phyloP scores from a whole-genome alignment of 2,113 vertebrate genomes.

The Macrotis lagotis region DNA sequence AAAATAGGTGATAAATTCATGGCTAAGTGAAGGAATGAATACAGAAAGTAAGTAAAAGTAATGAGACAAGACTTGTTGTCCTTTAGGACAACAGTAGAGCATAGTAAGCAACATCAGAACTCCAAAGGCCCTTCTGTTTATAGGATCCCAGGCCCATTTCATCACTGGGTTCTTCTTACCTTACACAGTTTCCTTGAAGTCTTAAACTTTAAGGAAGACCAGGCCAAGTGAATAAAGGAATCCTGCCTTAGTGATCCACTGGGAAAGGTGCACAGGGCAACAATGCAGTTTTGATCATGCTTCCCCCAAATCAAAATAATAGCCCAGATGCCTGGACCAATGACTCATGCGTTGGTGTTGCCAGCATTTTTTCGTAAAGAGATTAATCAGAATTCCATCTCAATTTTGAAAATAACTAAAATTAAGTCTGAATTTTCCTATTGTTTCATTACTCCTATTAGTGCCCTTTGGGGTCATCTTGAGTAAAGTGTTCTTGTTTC shows the following conservation, averaged over 20 bases:
- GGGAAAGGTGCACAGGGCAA: background rate
- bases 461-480: background rate
- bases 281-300: background rate
- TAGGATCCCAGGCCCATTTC: background rate
- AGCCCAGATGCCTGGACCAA: constrained; percentile 22
- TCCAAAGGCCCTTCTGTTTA: background rate
- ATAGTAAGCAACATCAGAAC: background rate
- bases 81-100: background rate
- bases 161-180: background rate
- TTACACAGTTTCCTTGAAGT: background rate
- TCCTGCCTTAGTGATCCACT: background rate
- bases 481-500: constrained; percentile 37
- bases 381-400: constrained; percentile 44
- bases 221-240: background rate
- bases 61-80: constrained; percentile 1
- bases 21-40: background rate
- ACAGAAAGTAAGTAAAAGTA: background rate
- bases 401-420: constrained; percentile 36
- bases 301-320: background rate
- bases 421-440: constrained; percentile 34
- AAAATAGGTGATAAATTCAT: background rate
- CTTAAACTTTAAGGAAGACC: background rate
- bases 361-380: background rate
- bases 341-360: constrained; percentile 14
- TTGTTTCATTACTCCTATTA: background rate